A percentile compares a stretch with the other conserved stretches of the same genome.
Evolutionary conservation across 2,888 invertebrate genomes (phyloP).

Genomic region (Amblyjoppa proteus): DNA sequence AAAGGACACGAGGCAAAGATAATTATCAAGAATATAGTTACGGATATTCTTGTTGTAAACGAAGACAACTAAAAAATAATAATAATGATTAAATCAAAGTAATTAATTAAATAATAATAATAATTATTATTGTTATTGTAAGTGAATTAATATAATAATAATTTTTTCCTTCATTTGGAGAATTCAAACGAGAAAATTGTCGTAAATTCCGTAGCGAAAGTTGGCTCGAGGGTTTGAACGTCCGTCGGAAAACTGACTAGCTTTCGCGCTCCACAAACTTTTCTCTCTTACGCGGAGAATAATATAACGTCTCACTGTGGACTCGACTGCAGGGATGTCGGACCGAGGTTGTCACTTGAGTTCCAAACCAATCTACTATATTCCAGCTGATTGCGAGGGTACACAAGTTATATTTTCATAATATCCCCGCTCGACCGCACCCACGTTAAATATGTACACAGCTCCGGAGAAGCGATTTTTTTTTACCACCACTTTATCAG

Average conservation of each 20-base stretch:
- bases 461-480: neutral
- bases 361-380: neutral
- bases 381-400: neutral
- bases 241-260: slow-evolving; percentile 12
- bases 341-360: neutral
- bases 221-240: neutral
- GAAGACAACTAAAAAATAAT: too few species aligned
- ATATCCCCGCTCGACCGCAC: neutral
- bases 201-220: slow-evolving; percentile 42
- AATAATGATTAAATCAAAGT: too few species aligned
- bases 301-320: neutral
- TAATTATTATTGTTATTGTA: too few species aligned
- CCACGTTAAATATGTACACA: neutral
- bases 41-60: too few species aligned
- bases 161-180: neutral
- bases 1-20: too few species aligned
- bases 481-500: slow-evolving; percentile 4
- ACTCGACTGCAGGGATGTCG: slow-evolving; percentile 2
- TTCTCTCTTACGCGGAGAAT: neutral
- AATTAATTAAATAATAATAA: too few species aligned
- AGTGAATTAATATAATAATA: too few species aligned
- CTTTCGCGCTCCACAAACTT: neutral
- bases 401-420: neutral
- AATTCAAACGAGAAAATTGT: slow-evolving; percentile 55
- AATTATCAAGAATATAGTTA: too few species aligned